Evolutionary conservation across 2,113 vertebrate species (phyloP).

Genomic region (Nycticorax nycticorax): DNA sequence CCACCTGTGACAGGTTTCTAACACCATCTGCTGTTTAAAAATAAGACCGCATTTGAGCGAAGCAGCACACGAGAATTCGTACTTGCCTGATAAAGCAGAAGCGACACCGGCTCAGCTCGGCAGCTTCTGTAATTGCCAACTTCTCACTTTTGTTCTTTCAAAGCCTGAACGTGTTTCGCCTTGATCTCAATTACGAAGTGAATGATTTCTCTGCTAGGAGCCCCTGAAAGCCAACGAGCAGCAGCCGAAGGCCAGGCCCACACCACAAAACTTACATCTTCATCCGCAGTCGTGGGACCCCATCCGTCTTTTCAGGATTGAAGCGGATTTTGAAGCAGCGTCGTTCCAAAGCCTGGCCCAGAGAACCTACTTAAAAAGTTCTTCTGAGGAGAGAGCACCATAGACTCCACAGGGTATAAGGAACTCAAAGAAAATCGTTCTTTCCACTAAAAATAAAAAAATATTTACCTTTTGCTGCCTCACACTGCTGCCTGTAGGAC

Average conservation of each 20-base stretch:
- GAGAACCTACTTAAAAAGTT: background rate
- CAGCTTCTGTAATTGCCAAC: background rate
- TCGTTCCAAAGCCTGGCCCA: background rate
- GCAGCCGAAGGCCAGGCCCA: background rate
- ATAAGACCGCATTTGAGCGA: slow-evolving; percentile 51
- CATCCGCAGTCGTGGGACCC: background rate
- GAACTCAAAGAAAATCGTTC: background rate
- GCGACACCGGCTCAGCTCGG: background rate
- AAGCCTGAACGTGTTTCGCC: background rate
- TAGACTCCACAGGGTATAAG: background rate
- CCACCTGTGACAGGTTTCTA: slow-evolving; percentile 71
- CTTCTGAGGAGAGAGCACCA: background rate
- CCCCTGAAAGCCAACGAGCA: background rate
- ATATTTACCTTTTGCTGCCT: background rate
- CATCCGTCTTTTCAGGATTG: background rate
- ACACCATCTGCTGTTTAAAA: slow-evolving; percentile 77
- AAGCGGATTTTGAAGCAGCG: background rate
- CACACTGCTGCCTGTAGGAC: background rate
- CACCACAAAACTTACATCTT: background rate
- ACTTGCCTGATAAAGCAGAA: background rate
- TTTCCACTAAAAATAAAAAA: background rate
- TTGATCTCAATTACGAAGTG: background rate
- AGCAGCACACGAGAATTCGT: background rate
- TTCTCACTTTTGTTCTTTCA: background rate
- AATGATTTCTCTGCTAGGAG: background rate